Evolutionary conservation across 2,113 vertebrate species (phyloP).

Genomic region (Colossoma macropomum): DNA sequence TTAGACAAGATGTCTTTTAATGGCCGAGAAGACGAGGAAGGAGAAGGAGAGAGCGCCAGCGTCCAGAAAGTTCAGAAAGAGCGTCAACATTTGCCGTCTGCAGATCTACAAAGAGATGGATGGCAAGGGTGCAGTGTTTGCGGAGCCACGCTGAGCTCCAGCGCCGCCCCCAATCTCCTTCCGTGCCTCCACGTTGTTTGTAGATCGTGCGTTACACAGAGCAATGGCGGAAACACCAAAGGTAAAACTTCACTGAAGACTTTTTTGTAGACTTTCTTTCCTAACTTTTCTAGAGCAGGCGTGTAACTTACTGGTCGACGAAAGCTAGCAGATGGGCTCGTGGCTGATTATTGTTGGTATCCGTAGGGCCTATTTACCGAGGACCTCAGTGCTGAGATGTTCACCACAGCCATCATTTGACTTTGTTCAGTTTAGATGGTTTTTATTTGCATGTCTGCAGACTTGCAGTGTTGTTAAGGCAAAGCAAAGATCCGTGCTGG

Average conservation of each 20-base stretch:
- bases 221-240: neutral
- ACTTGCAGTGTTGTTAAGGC: too few species aligned
- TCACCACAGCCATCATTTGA: neutral
- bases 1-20: neutral
- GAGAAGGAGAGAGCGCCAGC: neutral
- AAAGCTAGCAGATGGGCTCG: neutral
- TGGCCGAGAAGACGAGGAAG: neutral
- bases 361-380: too few species aligned
- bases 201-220: conserved; percentile 37
- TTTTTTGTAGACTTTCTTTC: too few species aligned
- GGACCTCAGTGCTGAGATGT: neutral
- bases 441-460: neutral
- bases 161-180: conserved; percentile 44
- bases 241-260: conserved; percentile 25
- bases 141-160: neutral
- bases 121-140: conserved; percentile 33
- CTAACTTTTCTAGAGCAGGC: neutral
- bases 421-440: neutral
- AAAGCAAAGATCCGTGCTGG: too few species aligned
- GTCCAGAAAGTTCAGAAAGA: neutral
- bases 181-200: conserved; percentile 59
- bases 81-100: neutral
- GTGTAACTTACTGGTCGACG: too few species aligned
- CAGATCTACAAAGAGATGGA: neutral
- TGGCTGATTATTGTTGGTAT: too few species aligned